phyloP scores from a whole-genome alignment of 2,113 vertebrate species.

The Mandrillus leucophaeus region DNA sequence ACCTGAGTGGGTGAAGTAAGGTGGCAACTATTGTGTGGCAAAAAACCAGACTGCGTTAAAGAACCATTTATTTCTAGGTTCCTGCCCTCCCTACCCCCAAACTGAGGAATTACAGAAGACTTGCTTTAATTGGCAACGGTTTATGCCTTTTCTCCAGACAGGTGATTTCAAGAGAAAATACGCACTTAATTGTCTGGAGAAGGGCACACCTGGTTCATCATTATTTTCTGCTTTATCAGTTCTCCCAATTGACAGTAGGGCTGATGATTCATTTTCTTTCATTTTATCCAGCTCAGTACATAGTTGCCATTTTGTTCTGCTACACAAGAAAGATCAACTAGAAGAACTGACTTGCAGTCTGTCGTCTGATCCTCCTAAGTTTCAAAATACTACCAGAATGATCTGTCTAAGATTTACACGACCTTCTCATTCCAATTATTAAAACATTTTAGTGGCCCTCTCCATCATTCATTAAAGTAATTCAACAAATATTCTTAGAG shows the following conservation, averaged over 20 bases:
- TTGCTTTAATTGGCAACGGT: neutral
- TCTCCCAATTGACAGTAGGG: neutral
- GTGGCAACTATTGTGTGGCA: neutral
- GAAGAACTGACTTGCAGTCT: neutral
- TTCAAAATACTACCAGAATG: neutral
- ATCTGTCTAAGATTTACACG: slow-evolving; percentile 9
- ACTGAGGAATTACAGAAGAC: neutral
- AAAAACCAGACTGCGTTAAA: neutral
- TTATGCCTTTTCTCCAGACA: neutral
- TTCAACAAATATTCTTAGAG: neutral
- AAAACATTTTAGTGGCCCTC: neutral
- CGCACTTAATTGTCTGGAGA: neutral
- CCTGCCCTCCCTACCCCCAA: neutral
- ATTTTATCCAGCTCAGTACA: neutral
- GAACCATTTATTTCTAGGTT: slow-evolving; percentile 7
- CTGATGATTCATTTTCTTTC: neutral
- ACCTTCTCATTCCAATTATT: neutral
- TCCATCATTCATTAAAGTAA: neutral
- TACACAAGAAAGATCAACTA: neutral
- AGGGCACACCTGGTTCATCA: neutral
- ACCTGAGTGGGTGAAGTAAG: neutral
- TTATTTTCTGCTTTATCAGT: neutral
- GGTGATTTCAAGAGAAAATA: neutral
- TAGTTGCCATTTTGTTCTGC: neutral
- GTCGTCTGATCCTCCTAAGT: neutral